A percentile compares a stretch with the other conserved stretches of the same genome.
Conservation (phyloP, 2,113 vertebrate species). For the Entomyzon cyanotis region DNA sequence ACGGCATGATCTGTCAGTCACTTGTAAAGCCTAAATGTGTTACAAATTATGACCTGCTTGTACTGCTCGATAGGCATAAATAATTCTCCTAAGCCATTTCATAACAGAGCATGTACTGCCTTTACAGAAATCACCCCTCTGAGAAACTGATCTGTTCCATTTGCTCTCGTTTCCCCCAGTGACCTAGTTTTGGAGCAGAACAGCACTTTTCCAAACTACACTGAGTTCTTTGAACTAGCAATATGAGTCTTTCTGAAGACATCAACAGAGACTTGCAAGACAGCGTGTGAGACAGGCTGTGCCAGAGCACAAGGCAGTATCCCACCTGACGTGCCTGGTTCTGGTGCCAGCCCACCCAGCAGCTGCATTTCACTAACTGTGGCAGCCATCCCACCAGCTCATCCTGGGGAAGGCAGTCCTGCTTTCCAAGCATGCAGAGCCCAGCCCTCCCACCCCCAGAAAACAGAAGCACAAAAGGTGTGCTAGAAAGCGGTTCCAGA, state of each 20-base stretch:
- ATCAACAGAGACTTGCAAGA: not conserved
- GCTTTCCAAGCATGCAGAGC: not conserved
- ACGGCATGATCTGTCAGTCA: not conserved
- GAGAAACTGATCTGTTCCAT: not conserved
- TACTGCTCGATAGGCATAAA: not conserved
- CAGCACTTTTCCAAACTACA: not conserved
- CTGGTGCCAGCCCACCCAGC: not conserved
- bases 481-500: not conserved
- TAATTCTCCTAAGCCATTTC: not conserved
- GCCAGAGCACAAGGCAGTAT: not conserved
- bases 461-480: not conserved
- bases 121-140: not conserved
- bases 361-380: accelerated
- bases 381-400: accelerated
- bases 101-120: not conserved
- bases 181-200: not conserved
- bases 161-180: not conserved
- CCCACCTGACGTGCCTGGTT: accelerated
- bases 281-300: not conserved
- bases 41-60: not conserved
- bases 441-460: accelerated
- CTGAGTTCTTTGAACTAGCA: not conserved
- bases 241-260: not conserved
- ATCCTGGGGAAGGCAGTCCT: not conserved
- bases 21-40: not conserved